Base-by-base conservation (phyloP, 2,888 invertebrate species). In the Ditula angustiorana region DNA sequence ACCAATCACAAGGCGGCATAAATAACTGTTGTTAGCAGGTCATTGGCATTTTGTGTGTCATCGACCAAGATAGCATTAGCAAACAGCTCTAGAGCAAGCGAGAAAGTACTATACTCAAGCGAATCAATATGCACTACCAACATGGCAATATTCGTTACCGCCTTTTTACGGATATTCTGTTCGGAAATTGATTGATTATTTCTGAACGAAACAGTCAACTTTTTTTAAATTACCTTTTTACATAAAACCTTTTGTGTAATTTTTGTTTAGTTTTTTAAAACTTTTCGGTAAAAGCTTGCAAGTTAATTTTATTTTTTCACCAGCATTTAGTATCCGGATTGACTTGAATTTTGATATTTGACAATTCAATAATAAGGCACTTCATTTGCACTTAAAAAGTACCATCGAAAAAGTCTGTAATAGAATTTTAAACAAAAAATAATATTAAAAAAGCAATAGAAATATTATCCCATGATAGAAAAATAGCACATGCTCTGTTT, bases 11-110 rank as follows among this genome's bases (percentile, higher is more conserved):
- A 57, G 30, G 28, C 55, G 73, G 70, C 70, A 69, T 50, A 58
- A 46, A 16, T 63, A 58, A 63, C 63, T 63, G 66, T 68, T 23
- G 66, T 68, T 74, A 75, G 80, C 62, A 80, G 90, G 87, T 90
- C 90, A 91, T 85, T 86, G 88, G 87, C 90, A 83, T 80, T 74
- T 67, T 69, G 67, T 71, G 69, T 70, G 67, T 71, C 67, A 69
- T 50, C 71, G 71, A 85, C 73, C 81, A 78, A 69, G 81, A 83
- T 35, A 69, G 67, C 53, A 62, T 47, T 19, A 49, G 64, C 11
- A 16, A 11, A 33, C 3, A 13, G n/a, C 1, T 5, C n/a, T 60
- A 67, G 69, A 47, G 72, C 68, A 24, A 68, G 73, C 86, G 76
- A 76, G 75, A 76, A 79, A 83, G 26, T 75, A 50, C 67, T 52